Evolutionary conservation across 1,140 invertebrate species (phyloP).

Genomic region (Telenomus remus): DNA sequence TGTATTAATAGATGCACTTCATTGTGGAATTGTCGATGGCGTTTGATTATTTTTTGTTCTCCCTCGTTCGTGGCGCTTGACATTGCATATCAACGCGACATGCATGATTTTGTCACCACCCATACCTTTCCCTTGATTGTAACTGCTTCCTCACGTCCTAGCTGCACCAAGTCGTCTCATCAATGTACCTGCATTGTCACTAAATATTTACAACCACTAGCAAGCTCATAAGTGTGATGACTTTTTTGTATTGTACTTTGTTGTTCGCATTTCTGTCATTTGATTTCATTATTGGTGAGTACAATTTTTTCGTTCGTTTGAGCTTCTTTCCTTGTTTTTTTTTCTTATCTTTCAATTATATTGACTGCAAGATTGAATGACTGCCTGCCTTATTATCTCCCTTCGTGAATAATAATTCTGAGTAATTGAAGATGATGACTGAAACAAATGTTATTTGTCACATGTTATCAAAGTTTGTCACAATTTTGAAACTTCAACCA

Average conservation of each 20-base stretch:
- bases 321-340: neutral
- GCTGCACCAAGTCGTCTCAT: conserved; percentile 19
- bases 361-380: too few species aligned
- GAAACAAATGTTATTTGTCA: too few species aligned
- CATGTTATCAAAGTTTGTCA: too few species aligned
- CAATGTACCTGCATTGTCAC: neutral
- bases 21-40: conserved; percentile 65
- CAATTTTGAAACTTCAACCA: too few species aligned
- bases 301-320: conserved; percentile 65
- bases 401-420: too few species aligned
- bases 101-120: conserved; percentile 49
- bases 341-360: neutral
- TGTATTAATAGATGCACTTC: conserved; percentile 70
- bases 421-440: too few species aligned
- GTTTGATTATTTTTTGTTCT: conserved; percentile 68
- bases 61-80: conserved; percentile 27
- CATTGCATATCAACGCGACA: conserved; percentile 45
- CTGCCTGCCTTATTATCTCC: too few species aligned
- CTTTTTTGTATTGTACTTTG: too few species aligned
- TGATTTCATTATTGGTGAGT: conserved; percentile 67
- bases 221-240: too few species aligned
- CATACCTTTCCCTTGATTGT: conserved; percentile 55
- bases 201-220: too few species aligned
- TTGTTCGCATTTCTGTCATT: conserved; percentile 22
- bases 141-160: conserved; percentile 47